A percentile compares a stretch with the other conserved stretches of the same genome.
These are phyloP conservation scores for Lepidiolamprologus cunningtoni DNA, from an alignment of 2,113 vertebrate species.

Conservation along the genomic window DNA sequence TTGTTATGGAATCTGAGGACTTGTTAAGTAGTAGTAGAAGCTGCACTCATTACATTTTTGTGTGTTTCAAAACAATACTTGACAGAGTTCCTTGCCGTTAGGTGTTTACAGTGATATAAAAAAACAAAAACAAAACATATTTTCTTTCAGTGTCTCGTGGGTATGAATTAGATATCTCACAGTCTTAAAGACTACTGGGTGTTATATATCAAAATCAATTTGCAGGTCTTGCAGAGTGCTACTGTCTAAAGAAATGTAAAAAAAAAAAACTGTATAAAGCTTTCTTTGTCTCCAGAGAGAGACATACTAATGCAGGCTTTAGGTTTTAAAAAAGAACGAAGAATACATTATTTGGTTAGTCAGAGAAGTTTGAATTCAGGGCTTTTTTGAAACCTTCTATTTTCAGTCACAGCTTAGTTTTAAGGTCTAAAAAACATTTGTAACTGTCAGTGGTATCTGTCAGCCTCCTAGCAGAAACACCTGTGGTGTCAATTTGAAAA, in stretches of 20 bases:
- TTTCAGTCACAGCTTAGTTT: neutral
- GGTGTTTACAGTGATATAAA: neutral
- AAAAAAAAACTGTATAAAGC: neutral
- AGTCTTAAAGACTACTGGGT: neutral
- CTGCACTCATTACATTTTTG: neutral
- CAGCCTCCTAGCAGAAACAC: neutral
- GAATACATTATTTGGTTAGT: neutral
- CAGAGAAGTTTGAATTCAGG: neutral
- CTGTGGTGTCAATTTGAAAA: neutral
- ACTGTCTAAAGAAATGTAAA: neutral
- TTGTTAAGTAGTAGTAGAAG: neutral
- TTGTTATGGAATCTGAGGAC: neutral
- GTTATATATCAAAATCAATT: neutral
- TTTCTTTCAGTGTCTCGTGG: neutral
- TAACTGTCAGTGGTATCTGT: accelerated
- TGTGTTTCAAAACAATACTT: neutral
- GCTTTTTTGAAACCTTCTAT: neutral
- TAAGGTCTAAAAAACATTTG: neutral
- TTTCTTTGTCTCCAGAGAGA: neutral
- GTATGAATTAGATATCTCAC: neutral
- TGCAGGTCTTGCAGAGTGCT: neutral
- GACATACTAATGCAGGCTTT: neutral
- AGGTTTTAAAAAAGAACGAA: neutral
- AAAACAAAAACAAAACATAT: neutral
- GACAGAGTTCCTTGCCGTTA: too few relatives aligned